Evolutionary conservation across 1,140 invertebrate genomes (phyloP), one percentile per base, ranked within the genome.

Genomic region (Diachasma alloeum): DNA sequence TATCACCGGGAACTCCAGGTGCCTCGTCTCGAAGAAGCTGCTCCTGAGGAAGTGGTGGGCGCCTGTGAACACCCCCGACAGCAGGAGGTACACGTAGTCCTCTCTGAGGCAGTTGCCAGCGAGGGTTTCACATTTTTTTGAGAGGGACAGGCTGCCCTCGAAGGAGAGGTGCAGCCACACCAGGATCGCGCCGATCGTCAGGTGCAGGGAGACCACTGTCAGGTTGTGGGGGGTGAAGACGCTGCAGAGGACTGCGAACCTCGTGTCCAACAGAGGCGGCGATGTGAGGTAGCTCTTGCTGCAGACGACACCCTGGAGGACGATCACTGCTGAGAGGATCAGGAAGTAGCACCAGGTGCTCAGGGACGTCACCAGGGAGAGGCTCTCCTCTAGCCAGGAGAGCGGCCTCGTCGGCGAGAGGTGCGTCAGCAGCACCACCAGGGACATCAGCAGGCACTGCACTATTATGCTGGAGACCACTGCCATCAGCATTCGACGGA

Each of bases 41-140:
- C 91, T 91, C 79, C 90, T 92, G 0, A 91, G 79, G 79, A 94
- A 94, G 80, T 93, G 93, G 80, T 93, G 94, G 71, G 93, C 87
- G 59, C 94, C 94, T 74, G 92, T 93, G 90, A 92, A 94, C 48
- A 94, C 88, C 19, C 94, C 94, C 72, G 91, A 91, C 76, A 93
- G 87, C 11, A 94, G 87, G 17, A 95, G 79, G 81, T 93, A 94
- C 10, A 91, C 89, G 69, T 91, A 87, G 75, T 91, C 89, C 77
- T 92, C 91, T 44, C 89, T 87, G 4, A 93, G 79, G 78, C 90
- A 92, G 0, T 53, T 79, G 13, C 78, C 81, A 15, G 81, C 24
- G 0, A 72, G 44, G 22, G 81, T 76, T 24, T 79, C 79, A 75
- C 88, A 89, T 5, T 74, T 72, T 82, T 10, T 81, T 90, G 22